These are phyloP conservation scores for Rotaria macrura DNA, from an alignment of 2,888 invertebrate species.

Conservation along the genomic window DNA sequence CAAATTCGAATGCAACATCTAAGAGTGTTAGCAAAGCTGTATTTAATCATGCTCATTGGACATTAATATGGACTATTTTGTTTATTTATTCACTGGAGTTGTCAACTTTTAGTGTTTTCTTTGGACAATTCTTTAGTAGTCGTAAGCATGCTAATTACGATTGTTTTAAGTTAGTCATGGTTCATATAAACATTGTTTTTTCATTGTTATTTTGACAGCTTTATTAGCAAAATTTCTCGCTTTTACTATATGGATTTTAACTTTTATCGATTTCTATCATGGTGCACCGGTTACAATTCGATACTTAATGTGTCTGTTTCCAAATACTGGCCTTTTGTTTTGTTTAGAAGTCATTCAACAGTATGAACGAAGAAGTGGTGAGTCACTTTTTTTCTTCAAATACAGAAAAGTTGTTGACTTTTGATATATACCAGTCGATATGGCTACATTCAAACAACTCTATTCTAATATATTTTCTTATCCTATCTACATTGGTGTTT, in stretches of 20 bases:
- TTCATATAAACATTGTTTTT: too few relatives aligned
- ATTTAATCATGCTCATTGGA: too few relatives aligned
- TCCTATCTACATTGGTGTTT: constrained; percentile 16
- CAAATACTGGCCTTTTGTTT: constrained; percentile 23
- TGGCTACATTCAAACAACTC: background rate
- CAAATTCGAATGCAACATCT: too few relatives aligned
- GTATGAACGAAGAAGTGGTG: constrained; percentile 23
- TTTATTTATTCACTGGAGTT: constrained; percentile 11
- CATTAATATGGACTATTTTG: too few relatives aligned
- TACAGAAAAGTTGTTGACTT: too few relatives aligned
- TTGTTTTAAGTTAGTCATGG: too few relatives aligned
- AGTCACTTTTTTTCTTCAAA: background rate
- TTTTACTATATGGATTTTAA: constrained; percentile 25
- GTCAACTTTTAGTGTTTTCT: constrained; percentile 18
- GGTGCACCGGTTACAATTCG: constrained; percentile 9
- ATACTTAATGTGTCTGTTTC: constrained; percentile 28
- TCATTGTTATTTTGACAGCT: too few relatives aligned
- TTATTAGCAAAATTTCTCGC: constrained; percentile 27
- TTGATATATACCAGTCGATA: background rate
- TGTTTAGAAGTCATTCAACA: constrained; percentile 24
- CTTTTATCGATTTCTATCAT: constrained; percentile 26
- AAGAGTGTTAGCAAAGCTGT: too few relatives aligned
- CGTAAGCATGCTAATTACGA: too few relatives aligned
- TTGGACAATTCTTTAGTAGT: constrained; percentile 29
- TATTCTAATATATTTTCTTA: constrained; percentile 25